Conservation (phyloP, 2,888 invertebrate genomes). For the Tetanocera ferruginea region DNA sequence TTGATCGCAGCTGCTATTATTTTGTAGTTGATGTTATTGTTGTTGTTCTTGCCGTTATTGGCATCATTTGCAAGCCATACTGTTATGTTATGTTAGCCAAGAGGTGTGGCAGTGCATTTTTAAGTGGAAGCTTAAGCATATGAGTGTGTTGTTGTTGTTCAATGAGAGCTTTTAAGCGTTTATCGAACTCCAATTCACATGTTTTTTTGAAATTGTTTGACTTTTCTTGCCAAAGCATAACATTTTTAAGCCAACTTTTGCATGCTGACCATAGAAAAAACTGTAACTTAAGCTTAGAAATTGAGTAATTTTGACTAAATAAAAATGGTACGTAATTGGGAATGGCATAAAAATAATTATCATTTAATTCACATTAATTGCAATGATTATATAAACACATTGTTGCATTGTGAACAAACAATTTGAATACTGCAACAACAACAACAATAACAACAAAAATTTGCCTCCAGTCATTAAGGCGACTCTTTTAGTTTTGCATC, state of each 20-base stretch:
- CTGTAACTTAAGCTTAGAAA: too few relatives aligned
- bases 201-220: neutral
- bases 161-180: neutral
- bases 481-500: neutral
- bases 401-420: neutral
- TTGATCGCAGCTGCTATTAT: slow-evolving; percentile 19
- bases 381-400: neutral
- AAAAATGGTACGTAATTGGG: too few relatives aligned
- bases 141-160: neutral
- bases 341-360: too few relatives aligned
- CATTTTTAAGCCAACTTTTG: too few relatives aligned
- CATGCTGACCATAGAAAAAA: too few relatives aligned
- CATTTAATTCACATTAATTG: too few relatives aligned
- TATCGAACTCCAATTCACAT: neutral
- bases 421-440: neutral
- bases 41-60: neutral
- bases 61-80: neutral
- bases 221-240: too few relatives aligned
- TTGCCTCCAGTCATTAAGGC: neutral
- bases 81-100: slow-evolving; percentile 20
- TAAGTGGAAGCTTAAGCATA: neutral
- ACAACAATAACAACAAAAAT: neutral
- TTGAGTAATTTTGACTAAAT: too few relatives aligned
- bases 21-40: neutral
- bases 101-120: slow-evolving; percentile 23